Conservation (phyloP, 35 echinoderm and acorn worm species). For the Ophioderma brevispina region DNA sequence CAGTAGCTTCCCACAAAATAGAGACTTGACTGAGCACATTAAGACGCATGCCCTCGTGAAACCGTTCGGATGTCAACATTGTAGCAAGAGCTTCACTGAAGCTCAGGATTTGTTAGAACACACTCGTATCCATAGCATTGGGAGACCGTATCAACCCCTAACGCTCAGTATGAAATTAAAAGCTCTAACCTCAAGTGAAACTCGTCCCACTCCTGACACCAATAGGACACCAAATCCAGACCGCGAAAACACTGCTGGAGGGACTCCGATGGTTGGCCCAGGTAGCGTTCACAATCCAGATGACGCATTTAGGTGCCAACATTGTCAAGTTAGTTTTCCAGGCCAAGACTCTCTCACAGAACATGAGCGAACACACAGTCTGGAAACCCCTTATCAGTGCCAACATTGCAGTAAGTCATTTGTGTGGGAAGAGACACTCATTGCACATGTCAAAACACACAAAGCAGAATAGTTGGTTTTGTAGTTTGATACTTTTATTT, state of each 20-base stretch:
- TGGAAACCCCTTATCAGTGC: not conserved
- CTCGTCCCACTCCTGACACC: no score
- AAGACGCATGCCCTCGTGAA: not conserved
- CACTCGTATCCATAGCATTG: not conserved
- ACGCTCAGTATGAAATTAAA: not conserved
- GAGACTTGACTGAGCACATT: not conserved
- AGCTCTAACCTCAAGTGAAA: not conserved
- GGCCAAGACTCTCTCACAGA: not conserved
- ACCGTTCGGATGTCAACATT: not conserved
- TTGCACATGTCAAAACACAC: not conserved
- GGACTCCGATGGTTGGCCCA: no score
- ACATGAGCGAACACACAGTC: slow-evolving; percentile 6
- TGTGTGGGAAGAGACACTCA: not conserved
- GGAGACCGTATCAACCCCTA: not conserved
- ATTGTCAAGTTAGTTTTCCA: not conserved
- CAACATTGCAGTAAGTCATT: not conserved
- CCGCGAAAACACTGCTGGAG: no score
- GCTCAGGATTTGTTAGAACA: not conserved
- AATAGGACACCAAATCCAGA: no score
- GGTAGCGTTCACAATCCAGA: no score
- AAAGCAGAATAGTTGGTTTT: not conserved
- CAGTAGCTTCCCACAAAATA: not conserved
- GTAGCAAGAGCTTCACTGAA: not conserved
- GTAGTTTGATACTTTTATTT: no score
- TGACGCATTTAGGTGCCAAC: not conserved